phyloP scores from a whole-genome alignment of 2,797 vertebrate species.

The Agapornis canus region DNA sequence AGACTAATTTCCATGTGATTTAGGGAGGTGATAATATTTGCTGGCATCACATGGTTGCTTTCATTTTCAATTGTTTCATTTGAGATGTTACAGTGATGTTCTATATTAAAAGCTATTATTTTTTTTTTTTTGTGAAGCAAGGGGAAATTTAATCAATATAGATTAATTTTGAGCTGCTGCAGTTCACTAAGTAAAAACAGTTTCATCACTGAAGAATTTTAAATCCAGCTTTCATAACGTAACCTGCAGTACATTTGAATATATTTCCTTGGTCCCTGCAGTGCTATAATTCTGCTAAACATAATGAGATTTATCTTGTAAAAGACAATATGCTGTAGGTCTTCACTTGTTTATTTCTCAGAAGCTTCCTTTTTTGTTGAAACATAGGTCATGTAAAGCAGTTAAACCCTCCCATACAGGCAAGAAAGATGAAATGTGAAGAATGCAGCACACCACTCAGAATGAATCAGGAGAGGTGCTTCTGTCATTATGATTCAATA shows the following conservation, averaged over 20 bases:
- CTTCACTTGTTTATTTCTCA: slow-evolving; percentile 55
- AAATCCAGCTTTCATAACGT: slow-evolving; percentile 27
- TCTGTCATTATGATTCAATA: background rate
- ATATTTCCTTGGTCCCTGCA: slow-evolving; percentile 29
- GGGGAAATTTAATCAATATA: slow-evolving; percentile 53
- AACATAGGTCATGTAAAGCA: background rate
- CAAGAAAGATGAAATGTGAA: background rate
- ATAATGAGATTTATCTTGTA: slow-evolving; percentile 18
- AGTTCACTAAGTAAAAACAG: slow-evolving; percentile 20
- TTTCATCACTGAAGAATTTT: slow-evolving; percentile 50
- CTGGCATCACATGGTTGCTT: slow-evolving; percentile 22
- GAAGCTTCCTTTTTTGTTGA: background rate
- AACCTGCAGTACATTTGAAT: slow-evolving; percentile 55
- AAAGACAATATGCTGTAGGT: slow-evolving; percentile 17
- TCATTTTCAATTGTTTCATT: slow-evolving; percentile 29
- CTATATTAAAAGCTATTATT: slow-evolving; percentile 48
- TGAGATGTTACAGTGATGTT: slow-evolving; percentile 14
- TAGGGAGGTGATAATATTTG: slow-evolving; percentile 29
- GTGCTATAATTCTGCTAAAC: slow-evolving; percentile 42
- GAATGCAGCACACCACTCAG: background rate
- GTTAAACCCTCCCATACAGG: background rate
- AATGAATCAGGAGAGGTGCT: background rate
- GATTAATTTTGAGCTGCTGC: slow-evolving; percentile 40
- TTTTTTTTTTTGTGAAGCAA: background rate
- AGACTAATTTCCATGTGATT: background rate